Percentiles rank a stretch among this genome's conserved stretches.
These are phyloP conservation scores for Protaetia brevitarsis DNA, from an alignment of 1,140 invertebrate genomes.

Conservation along the genomic window DNA sequence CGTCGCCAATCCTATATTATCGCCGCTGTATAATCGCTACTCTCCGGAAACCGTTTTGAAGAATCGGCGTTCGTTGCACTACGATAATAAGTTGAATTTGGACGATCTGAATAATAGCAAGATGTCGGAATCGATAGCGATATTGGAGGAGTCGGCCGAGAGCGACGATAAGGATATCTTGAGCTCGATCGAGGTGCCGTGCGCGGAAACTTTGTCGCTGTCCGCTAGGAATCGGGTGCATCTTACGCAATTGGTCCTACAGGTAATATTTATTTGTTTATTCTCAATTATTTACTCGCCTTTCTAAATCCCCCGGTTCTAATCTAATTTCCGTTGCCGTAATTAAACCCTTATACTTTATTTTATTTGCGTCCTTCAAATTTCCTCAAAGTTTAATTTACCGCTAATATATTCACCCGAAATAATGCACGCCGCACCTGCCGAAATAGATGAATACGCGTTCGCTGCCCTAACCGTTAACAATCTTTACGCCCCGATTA, in stretches of 20 bases:
- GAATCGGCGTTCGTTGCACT: constrained; percentile 5
- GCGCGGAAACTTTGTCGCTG: constrained; percentile 25
- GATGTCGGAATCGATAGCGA: constrained; percentile 25
- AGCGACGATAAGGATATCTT: constrained; percentile 28
- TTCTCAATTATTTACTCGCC: too few species aligned
- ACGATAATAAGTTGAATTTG: constrained; percentile 25
- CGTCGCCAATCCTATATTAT: constrained; percentile 16
- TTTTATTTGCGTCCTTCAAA: too few species aligned
- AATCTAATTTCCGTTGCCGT: too few species aligned
- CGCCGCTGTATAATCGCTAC: constrained; percentile 24
- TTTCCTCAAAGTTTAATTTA: too few species aligned
- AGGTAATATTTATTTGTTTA: too few species aligned
- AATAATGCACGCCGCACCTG: too few species aligned
- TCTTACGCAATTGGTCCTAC: constrained; percentile 37
- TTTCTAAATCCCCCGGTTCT: too few species aligned
- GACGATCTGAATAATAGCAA: constrained; percentile 11
- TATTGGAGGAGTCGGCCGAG: constrained; percentile 23
- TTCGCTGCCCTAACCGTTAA: too few species aligned
- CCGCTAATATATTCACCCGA: too few species aligned
- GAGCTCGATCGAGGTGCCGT: constrained; percentile 23
- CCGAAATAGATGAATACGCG: too few species aligned
- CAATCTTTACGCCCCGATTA: too few species aligned
- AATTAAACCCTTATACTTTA: too few species aligned
- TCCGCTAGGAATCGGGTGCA: constrained; percentile 36
- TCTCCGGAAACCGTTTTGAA: constrained; percentile 20